phyloP scores from a whole-genome alignment of 1,140 invertebrate genomes.

The Cyrtorhinus lividipennis region DNA sequence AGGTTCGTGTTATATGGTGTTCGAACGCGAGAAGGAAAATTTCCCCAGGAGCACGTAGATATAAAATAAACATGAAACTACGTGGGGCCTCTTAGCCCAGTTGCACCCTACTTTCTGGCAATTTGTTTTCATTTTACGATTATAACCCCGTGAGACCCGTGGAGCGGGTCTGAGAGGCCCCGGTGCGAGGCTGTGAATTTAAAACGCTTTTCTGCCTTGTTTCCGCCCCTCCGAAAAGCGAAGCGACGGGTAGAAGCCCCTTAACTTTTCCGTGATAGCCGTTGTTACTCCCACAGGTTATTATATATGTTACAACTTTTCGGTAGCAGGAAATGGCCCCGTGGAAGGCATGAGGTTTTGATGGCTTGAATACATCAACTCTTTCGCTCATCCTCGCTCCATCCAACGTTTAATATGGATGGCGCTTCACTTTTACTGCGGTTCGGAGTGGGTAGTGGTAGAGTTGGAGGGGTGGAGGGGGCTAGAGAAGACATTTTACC shows the following conservation, averaged over 20 bases:
- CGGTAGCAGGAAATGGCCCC: neutral
- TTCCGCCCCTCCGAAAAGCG: neutral
- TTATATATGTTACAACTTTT: neutral
- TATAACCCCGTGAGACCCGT: constrained; percentile 14
- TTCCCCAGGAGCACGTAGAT: constrained; percentile 11
- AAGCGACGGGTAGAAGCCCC: neutral
- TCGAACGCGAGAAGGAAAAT: neutral
- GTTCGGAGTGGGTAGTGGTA: too few relatives aligned
- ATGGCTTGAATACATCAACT: neutral
- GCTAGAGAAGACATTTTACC: too few relatives aligned
- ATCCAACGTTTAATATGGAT: neutral
- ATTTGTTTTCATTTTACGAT: constrained; percentile 20
- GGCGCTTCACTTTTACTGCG: neutral
- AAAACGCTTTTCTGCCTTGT: constrained; percentile 13
- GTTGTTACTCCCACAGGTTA: neutral
- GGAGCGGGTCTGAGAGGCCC: too few relatives aligned
- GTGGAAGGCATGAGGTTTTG: neutral
- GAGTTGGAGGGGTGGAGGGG: too few relatives aligned
- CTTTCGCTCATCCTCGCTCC: neutral
- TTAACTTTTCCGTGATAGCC: constrained; percentile 19
- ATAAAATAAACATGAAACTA: constrained; percentile 19
- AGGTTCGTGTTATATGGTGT: neutral
- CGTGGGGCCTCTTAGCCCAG: neutral
- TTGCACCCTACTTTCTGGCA: constrained; percentile 3
- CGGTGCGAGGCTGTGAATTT: constrained; percentile 11